Conservation (phyloP, 2,113 vertebrate species). For the Xiphias gladius region DNA sequence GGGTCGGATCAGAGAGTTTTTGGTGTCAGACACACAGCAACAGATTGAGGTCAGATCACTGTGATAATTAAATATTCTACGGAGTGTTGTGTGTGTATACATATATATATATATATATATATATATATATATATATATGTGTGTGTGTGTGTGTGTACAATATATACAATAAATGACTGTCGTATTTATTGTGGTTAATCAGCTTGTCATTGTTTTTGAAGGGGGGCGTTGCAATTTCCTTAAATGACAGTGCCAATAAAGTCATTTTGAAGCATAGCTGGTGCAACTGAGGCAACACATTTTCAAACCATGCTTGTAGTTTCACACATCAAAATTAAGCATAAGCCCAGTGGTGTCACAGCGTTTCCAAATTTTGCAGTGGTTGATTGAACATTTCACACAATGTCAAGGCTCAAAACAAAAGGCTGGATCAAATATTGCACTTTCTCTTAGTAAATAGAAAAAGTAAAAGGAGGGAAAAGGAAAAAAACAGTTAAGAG, state of each 20-base stretch:
- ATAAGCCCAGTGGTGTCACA: not conserved
- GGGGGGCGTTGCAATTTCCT: too few relatives aligned
- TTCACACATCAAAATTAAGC: constrained; percentile 13
- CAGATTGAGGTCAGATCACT: constrained; percentile 4
- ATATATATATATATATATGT: not conserved
- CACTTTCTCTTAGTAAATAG: not conserved
- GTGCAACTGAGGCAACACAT: not conserved
- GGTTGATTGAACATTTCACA: constrained; percentile 23
- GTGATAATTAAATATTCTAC: not conserved
- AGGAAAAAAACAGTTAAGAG: not conserved
- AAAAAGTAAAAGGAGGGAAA: not conserved
- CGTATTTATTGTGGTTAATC: not conserved
- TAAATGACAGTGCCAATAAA: not conserved
- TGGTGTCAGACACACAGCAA: not conserved
- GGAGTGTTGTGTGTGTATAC: not conserved
- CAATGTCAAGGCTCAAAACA: not conserved
- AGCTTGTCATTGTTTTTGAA: not conserved
- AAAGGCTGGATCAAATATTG: not conserved
- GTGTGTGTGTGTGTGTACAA: too few relatives aligned
- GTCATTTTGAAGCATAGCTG: not conserved
- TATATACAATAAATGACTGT: too few relatives aligned
- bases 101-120: not conserved
- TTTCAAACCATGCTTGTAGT: constrained; percentile 1
- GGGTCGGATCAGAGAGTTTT: constrained; percentile 80
- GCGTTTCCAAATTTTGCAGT: not conserved